A percentile compares a stretch with the other conserved stretches of the same genome.
Evolutionary conservation across 2,888 invertebrate species (phyloP).

Genomic region (Halictus quadricinctus): DNA sequence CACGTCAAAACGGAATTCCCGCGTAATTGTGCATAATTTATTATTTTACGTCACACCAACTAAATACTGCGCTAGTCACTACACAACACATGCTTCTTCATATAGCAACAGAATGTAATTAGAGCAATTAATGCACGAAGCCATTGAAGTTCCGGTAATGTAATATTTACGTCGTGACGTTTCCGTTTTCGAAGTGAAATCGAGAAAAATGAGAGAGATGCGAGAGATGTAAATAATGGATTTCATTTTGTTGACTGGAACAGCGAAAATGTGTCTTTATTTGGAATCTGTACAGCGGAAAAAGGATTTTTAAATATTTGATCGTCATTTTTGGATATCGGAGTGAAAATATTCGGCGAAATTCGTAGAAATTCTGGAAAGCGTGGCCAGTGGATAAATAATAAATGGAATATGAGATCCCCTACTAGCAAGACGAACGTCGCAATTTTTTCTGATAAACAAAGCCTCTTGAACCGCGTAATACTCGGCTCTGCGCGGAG

Average conservation of each 20-base stretch:
- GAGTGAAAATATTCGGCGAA: background rate
- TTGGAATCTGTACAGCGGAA: background rate
- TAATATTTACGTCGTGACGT: background rate
- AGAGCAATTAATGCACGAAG: background rate
- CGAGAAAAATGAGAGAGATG: background rate
- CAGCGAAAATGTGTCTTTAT: background rate
- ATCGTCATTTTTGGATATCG: background rate
- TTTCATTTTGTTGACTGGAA: background rate
- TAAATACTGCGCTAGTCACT: background rate
- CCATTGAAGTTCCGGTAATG: background rate
- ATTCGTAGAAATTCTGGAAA: background rate
- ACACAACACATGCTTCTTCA: background rate
- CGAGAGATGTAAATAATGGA: background rate
- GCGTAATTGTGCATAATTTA: background rate
- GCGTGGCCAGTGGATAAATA: background rate
- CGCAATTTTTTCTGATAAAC: slow-evolving; percentile 12
- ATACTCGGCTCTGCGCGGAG: background rate
- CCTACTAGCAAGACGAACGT: background rate
- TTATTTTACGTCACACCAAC: background rate
- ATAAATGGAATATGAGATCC: background rate
- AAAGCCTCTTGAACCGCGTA: background rate
- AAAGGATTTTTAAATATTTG: background rate
- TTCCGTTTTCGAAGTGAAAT: background rate
- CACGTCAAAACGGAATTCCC: background rate
- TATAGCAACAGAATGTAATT: background rate